Conservation (phyloP, 2,113 vertebrate genomes). For the Lamprologus tigripictilis region DNA sequence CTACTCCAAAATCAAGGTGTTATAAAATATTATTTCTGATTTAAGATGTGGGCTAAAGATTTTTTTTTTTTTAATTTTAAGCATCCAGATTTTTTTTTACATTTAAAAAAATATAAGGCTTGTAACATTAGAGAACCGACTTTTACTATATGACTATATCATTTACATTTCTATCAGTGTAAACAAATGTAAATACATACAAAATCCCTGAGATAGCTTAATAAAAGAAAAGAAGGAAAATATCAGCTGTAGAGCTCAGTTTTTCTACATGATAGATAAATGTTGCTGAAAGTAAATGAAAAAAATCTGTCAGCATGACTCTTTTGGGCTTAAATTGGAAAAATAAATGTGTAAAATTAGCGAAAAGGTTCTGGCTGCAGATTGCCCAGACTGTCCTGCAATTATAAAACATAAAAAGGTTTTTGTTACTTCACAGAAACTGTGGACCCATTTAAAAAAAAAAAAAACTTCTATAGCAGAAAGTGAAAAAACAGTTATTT, state of each 20-base stretch:
- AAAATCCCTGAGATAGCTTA: background rate
- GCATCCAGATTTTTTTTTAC: background rate
- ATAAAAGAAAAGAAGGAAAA: background rate
- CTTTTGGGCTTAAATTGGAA: background rate
- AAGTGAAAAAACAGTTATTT: background rate
- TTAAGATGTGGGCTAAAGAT: background rate
- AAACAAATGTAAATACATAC: background rate
- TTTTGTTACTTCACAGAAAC: background rate
- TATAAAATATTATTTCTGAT: background rate
- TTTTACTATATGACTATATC: background rate
- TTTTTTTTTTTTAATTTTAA: background rate
- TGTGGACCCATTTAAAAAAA: background rate
- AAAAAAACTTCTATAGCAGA: background rate
- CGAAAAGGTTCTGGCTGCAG: background rate
- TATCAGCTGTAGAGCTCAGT: background rate
- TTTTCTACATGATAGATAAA: background rate
- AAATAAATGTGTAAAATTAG: background rate
- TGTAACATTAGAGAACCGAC: accelerated
- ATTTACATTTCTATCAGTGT: background rate
- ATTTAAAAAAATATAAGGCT: background rate
- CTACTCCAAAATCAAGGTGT: background rate
- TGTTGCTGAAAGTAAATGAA: background rate
- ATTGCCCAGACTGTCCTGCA: background rate
- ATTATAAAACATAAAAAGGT: background rate
- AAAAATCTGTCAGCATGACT: background rate